phyloP scores from a whole-genome alignment of 1,140 invertebrate genomes.

The Tetraneura akinire region DNA sequence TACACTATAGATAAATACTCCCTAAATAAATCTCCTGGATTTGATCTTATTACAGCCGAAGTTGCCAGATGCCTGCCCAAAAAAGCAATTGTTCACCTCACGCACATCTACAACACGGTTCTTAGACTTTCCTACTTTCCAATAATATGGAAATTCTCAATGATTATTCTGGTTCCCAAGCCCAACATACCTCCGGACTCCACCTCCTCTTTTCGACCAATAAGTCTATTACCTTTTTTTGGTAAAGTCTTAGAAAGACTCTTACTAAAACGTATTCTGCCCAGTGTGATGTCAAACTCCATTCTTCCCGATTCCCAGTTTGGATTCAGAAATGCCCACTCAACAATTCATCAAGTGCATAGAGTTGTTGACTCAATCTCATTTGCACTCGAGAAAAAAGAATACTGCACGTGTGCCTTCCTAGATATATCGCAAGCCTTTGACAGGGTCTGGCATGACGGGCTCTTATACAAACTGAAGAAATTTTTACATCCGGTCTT shows the following conservation, averaged over 20 bases:
- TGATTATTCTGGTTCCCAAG: not conserved
- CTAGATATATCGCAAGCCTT: slow-evolving; percentile 54
- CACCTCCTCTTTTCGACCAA: not conserved
- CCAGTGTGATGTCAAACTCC: not conserved
- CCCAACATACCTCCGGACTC: not conserved
- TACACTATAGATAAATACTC: too few relatives aligned
- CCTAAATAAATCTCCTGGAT: too few relatives aligned
- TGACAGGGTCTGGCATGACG: slow-evolving; percentile 54
- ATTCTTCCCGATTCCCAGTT: slow-evolving; percentile 8
- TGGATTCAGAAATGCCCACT: slow-evolving; percentile 13
- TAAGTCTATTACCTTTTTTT: not conserved
- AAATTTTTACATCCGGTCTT: not conserved
- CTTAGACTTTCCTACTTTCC: not conserved
- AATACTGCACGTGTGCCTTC: slow-evolving; percentile 53
- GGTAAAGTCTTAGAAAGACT: not conserved
- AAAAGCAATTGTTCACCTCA: not conserved
- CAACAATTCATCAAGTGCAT: slow-evolving; percentile 35
- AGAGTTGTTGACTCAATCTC: slow-evolving; percentile 30
- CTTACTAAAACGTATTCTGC: not conserved
- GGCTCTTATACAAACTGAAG: not conserved
- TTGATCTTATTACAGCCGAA: not conserved
- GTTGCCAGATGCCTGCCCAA: not conserved
- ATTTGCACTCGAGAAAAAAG: slow-evolving; percentile 48
- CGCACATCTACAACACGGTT: not conserved
- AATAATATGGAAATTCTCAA: not conserved